Evolutionary conservation across 2,113 vertebrate genomes (phyloP).

Genomic region (Cygnus atratus): DNA sequence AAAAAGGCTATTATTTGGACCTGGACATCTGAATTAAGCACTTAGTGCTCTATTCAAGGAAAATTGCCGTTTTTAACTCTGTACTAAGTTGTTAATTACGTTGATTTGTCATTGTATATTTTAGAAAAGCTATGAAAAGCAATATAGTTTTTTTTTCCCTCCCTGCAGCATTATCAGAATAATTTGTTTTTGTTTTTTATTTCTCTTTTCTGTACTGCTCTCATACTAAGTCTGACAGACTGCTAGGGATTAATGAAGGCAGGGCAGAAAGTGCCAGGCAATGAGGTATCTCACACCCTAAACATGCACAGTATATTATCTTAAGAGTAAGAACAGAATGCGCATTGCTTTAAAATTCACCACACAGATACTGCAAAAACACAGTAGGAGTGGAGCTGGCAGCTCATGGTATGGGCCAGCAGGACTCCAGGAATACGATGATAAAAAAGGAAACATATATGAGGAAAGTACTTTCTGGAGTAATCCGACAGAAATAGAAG

Average conservation of each 20-base stretch:
- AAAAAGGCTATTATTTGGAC: not conserved
- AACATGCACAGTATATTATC: not conserved
- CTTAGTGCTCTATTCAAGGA: not conserved
- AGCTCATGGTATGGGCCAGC: not conserved
- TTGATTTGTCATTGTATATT: not conserved
- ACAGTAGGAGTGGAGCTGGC: slow-evolving; percentile 25
- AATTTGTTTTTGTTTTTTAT: not conserved
- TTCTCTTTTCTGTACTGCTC: not conserved
- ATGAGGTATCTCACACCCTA: not conserved
- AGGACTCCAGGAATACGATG: not conserved
- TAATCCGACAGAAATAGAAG: not conserved
- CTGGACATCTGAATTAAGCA: not conserved
- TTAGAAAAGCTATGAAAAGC: not conserved
- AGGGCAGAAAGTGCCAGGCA: not conserved
- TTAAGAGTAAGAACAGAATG: not conserved
- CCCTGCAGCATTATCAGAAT: not conserved
- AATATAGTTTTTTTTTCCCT: not conserved
- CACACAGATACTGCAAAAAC: not conserved
- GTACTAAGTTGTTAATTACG: not conserved
- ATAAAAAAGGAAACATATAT: not conserved
- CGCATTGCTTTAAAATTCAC: not conserved
- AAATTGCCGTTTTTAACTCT: not conserved
- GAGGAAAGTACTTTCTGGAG: not conserved
- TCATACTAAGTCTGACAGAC: not conserved
- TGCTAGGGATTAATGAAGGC: not conserved